A percentile compares a stretch with the other conserved stretches of the same genome.
Evolutionary conservation across 1,140 invertebrate genomes (phyloP).

Genomic region (Aphis gossypii): DNA sequence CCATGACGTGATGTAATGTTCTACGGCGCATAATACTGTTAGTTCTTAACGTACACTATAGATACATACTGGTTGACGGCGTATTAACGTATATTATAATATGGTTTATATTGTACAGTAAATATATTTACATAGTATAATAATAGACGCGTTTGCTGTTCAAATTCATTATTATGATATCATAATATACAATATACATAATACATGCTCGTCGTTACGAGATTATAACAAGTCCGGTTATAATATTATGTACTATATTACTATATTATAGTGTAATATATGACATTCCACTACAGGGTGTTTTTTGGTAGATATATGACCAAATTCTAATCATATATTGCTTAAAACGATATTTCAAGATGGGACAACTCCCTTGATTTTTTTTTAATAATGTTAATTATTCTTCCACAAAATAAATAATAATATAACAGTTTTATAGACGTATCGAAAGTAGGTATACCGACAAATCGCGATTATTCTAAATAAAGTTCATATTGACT

Average conservation of each 20-base stretch:
- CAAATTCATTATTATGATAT: neutral
- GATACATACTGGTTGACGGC: neutral
- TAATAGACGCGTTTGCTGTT: constrained; percentile 16
- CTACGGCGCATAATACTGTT: neutral
- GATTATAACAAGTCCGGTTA: constrained; percentile 11
- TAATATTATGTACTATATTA: neutral
- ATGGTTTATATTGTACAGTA: neutral
- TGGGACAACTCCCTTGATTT: neutral
- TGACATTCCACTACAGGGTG: neutral
- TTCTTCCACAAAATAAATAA: neutral
- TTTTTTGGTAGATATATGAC: neutral
- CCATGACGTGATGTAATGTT: constrained; percentile 23
- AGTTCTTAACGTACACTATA: no score
- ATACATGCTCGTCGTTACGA: neutral
- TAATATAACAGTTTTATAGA: neutral
- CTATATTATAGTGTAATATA: neutral
- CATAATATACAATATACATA: neutral
- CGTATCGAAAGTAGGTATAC: neutral
- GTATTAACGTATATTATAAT: neutral
- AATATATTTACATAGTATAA: constrained; percentile 2
- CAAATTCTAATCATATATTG: neutral
- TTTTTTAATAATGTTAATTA: neutral
- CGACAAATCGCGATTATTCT: neutral
- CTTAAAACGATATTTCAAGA: neutral
- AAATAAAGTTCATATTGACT: no score